Percentiles rank a stretch among this genome's conserved stretches.
Evolutionary conservation across 2,888 invertebrate species (phyloP).

Genomic region (Drosophila quinaria): DNA sequence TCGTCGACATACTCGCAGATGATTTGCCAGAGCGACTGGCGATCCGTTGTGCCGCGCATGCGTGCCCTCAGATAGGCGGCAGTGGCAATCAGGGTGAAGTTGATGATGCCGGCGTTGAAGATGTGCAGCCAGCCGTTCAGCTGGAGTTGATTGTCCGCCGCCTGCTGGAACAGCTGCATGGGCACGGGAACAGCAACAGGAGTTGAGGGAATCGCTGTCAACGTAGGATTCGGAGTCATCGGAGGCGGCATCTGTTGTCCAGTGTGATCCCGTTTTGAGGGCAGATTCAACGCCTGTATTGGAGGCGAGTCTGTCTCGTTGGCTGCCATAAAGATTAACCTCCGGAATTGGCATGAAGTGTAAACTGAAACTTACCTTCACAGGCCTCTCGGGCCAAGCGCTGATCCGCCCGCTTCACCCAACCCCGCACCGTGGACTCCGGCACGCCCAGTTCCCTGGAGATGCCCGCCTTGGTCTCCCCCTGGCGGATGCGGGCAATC

Average conservation of each 20-base stretch:
- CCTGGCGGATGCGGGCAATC: conserved; percentile 68
- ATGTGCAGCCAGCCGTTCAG: conserved; percentile 62
- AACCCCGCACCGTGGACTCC: conserved; percentile 72
- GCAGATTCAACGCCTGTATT: conserved; percentile 8
- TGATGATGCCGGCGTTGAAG: conserved; percentile 69
- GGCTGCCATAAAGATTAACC: background rate
- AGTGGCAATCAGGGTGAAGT: conserved; percentile 66
- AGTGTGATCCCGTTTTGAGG: conserved; percentile 51
- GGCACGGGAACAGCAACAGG: conserved; percentile 38
- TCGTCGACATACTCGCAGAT: conserved; percentile 68
- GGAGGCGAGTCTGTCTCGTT: background rate
- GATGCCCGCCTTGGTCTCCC: conserved; percentile 72
- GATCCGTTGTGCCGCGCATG: conserved; percentile 52
- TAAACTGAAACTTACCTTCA: conserved; percentile 42
- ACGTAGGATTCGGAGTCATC: background rate
- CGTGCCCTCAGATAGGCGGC: conserved; percentile 61
- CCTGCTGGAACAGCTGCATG: conserved; percentile 31
- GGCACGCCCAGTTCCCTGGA: conserved; percentile 73
- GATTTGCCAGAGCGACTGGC: conserved; percentile 63
- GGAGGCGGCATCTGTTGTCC: conserved; percentile 25
- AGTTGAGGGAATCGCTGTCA: background rate
- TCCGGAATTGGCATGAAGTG: background rate
- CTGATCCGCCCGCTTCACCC: conserved; percentile 72
- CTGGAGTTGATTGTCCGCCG: conserved; percentile 41
- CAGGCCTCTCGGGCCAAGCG: conserved; percentile 51